Evolutionary conservation across 2,113 vertebrate genomes (phyloP), one percentile per base, ranked within the genome.

Genomic region (Caloenas nicobarica): DNA sequence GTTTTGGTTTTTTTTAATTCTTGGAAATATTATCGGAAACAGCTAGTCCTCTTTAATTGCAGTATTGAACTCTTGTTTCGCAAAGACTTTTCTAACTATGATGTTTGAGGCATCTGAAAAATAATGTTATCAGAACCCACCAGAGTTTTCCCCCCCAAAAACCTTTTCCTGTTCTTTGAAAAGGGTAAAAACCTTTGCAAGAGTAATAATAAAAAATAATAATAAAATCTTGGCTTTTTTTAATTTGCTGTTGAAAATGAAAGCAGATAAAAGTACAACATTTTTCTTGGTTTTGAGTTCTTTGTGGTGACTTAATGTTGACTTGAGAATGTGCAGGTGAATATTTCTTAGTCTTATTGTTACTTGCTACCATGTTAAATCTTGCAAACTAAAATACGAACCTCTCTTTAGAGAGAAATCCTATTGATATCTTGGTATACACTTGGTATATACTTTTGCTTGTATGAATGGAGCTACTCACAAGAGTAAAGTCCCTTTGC

Each of bases 101-200:
- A 2, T 61, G 10, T 61, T 69, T 87, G 54, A 80, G 69, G 13
- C 36, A 40, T 6, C 28, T 92, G 60, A 74, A 79, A 54, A 77
- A 84, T 44, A 53, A 57, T 31, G 6, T 74, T 42, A 68, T 13
- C 13, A 48, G 86, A 82, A 7, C 7, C 13, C 8, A n/a, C 46
- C 22, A 29, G 14, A 29, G 5, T 10, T 86, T 60, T 53, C 3
- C 5, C 8, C 8, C 4, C 4, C 0, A 3, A 31, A 78, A 21
- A 16, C 3, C 5, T 44, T 44, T 53, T 65, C 5, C 16, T 62
- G 6, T 60, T 68, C 36, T 58, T 66, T 83, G 60, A 64, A 73
- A 88, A 26, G 3, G 11, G 36, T 22, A 73, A 44, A 57, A 42
- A 6, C 1, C 0, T 86, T 40, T 81, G 10, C n/a, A 69, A 24